Evolutionary conservation across 2,888 invertebrate species (phyloP).

Genomic region (Acanthosepion esculentum): DNA sequence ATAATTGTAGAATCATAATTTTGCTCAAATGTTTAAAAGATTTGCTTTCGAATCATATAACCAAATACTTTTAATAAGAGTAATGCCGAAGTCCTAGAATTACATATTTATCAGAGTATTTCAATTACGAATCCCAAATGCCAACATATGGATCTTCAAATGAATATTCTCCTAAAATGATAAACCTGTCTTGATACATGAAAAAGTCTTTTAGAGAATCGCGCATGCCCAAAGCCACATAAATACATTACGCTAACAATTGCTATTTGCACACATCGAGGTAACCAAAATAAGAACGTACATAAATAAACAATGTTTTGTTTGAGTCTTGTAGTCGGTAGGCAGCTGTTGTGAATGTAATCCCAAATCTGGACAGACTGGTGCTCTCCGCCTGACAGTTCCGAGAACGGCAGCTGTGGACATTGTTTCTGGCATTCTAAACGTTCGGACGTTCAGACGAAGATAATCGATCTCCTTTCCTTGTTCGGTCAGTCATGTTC

Average conservation of each 20-base stretch:
- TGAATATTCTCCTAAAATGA: too few species aligned
- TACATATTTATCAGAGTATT: too few species aligned
- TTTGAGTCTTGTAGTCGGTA: background rate
- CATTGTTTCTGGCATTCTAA: constrained; percentile 18
- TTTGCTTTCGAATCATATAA: too few species aligned
- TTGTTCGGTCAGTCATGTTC: background rate
- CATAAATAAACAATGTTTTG: background rate
- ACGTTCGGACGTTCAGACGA: background rate
- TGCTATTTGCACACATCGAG: background rate
- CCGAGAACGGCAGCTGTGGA: background rate
- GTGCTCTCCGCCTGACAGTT: background rate
- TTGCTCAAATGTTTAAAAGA: too few species aligned
- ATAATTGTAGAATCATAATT: too few species aligned
- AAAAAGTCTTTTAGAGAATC: background rate
- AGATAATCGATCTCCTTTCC: background rate
- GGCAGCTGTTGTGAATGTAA: background rate
- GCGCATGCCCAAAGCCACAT: background rate
- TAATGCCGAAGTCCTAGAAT: too few species aligned
- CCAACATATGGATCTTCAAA: too few species aligned
- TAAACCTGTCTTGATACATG: too few species aligned
- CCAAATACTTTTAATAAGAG: too few species aligned
- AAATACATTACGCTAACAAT: background rate
- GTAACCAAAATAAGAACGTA: background rate
- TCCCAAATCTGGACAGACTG: background rate
- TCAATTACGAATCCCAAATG: too few species aligned